A percentile compares a stretch with the other conserved stretches of the same genome.
Evolutionary conservation across 2,888 invertebrate species (phyloP).

Genomic region (Andrena marginata): DNA sequence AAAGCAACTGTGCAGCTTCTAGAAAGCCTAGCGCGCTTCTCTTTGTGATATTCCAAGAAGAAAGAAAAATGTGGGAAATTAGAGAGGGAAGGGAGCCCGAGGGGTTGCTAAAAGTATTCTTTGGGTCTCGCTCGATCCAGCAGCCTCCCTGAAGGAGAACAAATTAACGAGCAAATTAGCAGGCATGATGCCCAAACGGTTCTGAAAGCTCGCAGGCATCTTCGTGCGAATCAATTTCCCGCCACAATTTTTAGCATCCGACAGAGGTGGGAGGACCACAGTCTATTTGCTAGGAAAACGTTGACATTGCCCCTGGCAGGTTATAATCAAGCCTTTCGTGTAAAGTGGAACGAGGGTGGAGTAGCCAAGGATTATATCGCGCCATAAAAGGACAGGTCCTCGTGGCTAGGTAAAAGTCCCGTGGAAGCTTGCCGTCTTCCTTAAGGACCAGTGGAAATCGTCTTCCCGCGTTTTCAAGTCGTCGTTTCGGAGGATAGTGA

Average conservation of each 20-base stretch:
- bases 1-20: too few relatives aligned
- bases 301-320: slow-evolving; percentile 10
- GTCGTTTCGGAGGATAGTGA: slow-evolving; percentile 43
- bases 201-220: neutral
- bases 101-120: slow-evolving; percentile 10
- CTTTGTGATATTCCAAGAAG: neutral
- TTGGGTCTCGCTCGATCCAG: neutral
- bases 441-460: slow-evolving; percentile 23
- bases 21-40: too few relatives aligned
- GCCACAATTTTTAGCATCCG: neutral
- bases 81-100: slow-evolving; percentile 3
- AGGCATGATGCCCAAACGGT: slow-evolving; percentile 12
- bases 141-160: slow-evolving; percentile 1
- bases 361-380: neutral
- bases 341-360: neutral
- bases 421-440: slow-evolving; percentile 20
- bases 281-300: neutral
- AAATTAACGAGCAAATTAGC: slow-evolving; percentile 29
- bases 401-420: neutral
- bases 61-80: slow-evolving; percentile 17
- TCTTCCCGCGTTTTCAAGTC: slow-evolving; percentile 5
- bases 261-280: neutral
- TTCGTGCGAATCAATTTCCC: neutral
- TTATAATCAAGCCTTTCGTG: neutral
- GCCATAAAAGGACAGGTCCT: slow-evolving; percentile 7